Base-by-base conservation (phyloP, 2,888 invertebrate species). In the Drosophila bunnanda region DNA sequence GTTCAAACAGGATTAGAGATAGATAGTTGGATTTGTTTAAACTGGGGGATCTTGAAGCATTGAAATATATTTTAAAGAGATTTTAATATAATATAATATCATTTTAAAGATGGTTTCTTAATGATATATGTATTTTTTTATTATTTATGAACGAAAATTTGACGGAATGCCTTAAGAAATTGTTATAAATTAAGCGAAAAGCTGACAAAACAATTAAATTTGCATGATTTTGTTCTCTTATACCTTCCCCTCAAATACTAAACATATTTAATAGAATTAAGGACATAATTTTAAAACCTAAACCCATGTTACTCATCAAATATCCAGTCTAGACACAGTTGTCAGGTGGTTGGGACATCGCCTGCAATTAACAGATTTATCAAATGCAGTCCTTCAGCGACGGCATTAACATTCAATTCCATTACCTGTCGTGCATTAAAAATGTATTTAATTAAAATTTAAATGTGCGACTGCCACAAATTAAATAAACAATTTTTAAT, bases 401-500 rank as follows among this genome's bases (percentile, higher is more conserved):
- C 7, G 46, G 34, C 36, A 70, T 72, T 72, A 48, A 55, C 64
- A 70, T 64, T 57, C 64, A 72, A 71, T 72, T 72, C 58, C 71
- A 62, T 71, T 70, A 44, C 52, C 72, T 72, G 72, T 50, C 72
- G 57, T 22, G 41, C 69, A 74, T 62, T 67, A 79, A 52, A 75
- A 62, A 81, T 83, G 69, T 84, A 78, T 84, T 84, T 82, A 84
- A 82, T 82, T 84, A 82, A 84, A 82, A 84, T 84, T 80, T 76
- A 82, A 84, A 80, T 74, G 71, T 69, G 65, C 77, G 82, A 80
- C 76, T 76, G 82, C 80, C 74, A 56, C 82, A 82, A 84, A 84
- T 82, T 79, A 82, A 82, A 82, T 80, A 80, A 82, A 82, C 82
- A 82, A 84, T 75, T 82, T 82, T 84, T 84, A 82, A 82, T 82